Base-by-base conservation (phyloP, 2,797 vertebrate species). In the Sebastes vulpes region DNA sequence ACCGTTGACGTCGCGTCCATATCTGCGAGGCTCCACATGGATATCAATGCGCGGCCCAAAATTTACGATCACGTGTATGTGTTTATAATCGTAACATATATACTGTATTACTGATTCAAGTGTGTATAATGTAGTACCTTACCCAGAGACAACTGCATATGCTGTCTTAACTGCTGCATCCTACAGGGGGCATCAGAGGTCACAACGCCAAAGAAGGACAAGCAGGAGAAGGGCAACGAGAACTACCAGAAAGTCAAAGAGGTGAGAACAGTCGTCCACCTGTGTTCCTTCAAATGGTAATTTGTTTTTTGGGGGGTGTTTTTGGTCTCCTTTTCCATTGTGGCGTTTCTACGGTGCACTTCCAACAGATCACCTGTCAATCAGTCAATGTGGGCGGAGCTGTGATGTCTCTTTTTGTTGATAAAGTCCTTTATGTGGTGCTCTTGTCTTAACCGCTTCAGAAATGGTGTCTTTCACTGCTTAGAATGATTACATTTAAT, bases 231-330 rank as follows among this genome's bases (percentile, higher is more conserved):
- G 85, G 97, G 96, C 94, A 98, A 97, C 0, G 98, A 99, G 93
- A 99, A 96, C 95, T 99, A 99, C 86, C 97, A 98, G 94, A 96
- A 96, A 71, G 97, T 99, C 79, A 99, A 98, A 92, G 98, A 98
- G 96, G 92, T 93, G 74, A 93, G 92, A 64, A 6, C 20, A 4
- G 6, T 4, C 0, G 10, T 65, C 7, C 16, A 0, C 35, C 25
- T 60, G 26, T 31, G 50, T 54, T n/a, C 6, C 32, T 57, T 65
- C 14, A 18, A 3, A 12, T 32, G 3, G 10, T 29, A 4, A 46
- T 23, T 26, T 46, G 10, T 53, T 54, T 53, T 29, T 11, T 53
- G 42, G 42, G 16, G 42, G 42, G 16, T 48, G 42, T 48, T 91
- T 97, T 72, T 25, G 46, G 29, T 72, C 14, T 50, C 50, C 4